Evolutionary conservation across 2,113 vertebrate species (phyloP), one percentile per base, ranked within the genome.

Genomic region (Hymenochirus boettgeri): DNA sequence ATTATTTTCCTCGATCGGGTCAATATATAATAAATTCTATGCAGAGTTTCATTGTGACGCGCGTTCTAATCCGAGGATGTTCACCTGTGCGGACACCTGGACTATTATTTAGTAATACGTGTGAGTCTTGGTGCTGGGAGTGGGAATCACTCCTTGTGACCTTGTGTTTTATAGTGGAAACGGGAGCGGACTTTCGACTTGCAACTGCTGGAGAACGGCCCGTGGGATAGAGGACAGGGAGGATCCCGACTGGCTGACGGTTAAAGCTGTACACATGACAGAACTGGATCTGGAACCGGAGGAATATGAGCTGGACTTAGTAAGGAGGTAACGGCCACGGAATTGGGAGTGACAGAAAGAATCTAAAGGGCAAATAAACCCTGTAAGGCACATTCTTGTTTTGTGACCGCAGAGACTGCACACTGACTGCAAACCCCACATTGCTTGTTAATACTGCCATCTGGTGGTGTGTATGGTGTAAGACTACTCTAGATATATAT

Each of bases 111-210:
- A 5, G 13, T 42, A n/a, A n/a, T n/a, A 3, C 7, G 12, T 18
- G 13, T 42, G 39, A 5, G 39, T 42, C 2, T 5, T 3, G n/a
- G 39, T 3, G 39, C 17, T 42, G 39, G 6, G 17, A 1, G 4
- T 5, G 39, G 39, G 1, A 2, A 4, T 42, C 11, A 42, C 51
- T n/a, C n/a, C n/a, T 77, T 83, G 74, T 82, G 77, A 51, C 85
- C 78, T 82, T 77, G 57, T 86, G 35, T 88, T 89, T 86, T 75
- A 79, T 85, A 98, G 95, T 96, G 92, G 95, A 94, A 89, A 81
- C 88, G 96, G 57, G 96, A 98, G 83, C 96, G 97, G 87, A 95
- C 98, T 69, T 97, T 98, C 90, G 95, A 99, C 89, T 87, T 98
- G 82, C 95, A 98, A 89, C 79, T 99, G 79, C 84, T 99, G 71